Evolutionary conservation across 2,888 invertebrate species (phyloP).

Genomic region (Disparrhopalites patrizii): DNA sequence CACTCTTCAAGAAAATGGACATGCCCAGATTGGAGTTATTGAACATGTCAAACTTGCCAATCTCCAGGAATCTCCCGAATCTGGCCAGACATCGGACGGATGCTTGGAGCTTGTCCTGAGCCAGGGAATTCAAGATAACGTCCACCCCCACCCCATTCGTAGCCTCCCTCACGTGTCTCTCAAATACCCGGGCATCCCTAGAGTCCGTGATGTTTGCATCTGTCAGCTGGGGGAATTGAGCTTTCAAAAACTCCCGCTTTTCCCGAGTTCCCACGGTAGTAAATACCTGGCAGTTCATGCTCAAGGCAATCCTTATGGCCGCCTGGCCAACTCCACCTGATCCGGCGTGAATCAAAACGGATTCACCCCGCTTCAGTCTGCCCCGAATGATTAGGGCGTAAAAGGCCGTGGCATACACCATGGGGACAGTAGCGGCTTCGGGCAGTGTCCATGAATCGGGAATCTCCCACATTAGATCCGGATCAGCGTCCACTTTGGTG

Average conservation of each 20-base stretch:
- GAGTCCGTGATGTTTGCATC: constrained; percentile 72
- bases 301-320: constrained; percentile 68
- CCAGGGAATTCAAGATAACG: constrained; percentile 59
- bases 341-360: constrained; percentile 59
- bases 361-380: constrained; percentile 54
- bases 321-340: constrained; percentile 73
- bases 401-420: constrained; percentile 62
- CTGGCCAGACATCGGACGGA: constrained; percentile 57
- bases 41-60: constrained; percentile 78
- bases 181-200: constrained; percentile 55
- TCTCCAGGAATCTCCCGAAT: constrained; percentile 73
- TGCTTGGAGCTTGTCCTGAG: constrained; percentile 58
- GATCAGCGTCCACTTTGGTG: constrained; percentile 56
- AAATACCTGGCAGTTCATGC: constrained; percentile 62
- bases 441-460: constrained; percentile 61
- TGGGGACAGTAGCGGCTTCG: constrained; percentile 64
- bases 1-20: constrained; percentile 65
- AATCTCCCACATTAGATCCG: constrained; percentile 56
- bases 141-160: constrained; percentile 58
- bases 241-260: constrained; percentile 80
- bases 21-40: constrained; percentile 63
- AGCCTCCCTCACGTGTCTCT: constrained; percentile 54
- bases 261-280: constrained; percentile 70
- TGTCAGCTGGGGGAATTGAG: constrained; percentile 68
- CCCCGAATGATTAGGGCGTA: constrained; percentile 61